These are phyloP conservation scores for Bufo bufo DNA, from an alignment of 2,113 vertebrate genomes.

Conservation along the genomic window DNA sequence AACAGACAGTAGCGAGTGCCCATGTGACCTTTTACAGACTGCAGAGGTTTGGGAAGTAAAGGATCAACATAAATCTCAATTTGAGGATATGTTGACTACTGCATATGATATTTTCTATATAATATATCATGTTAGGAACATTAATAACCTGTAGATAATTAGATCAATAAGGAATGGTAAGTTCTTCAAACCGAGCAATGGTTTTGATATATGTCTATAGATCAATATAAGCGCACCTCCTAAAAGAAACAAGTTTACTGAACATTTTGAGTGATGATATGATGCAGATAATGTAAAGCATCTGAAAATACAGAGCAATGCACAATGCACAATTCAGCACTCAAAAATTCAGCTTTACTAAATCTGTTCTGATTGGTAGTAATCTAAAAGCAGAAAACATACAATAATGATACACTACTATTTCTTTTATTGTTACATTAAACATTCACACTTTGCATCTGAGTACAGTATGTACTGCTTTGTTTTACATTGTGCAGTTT, in stretches of 20 bases:
- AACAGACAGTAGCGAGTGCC: not conserved
- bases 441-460: not conserved
- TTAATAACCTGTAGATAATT: not conserved
- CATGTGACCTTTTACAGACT: not conserved
- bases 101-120: not conserved
- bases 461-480: no score
- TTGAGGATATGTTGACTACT: not conserved
- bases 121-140: not conserved
- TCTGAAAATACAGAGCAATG: no score
- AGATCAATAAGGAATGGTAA: not conserved
- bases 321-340: not conserved
- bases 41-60: constrained; percentile 7
- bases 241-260: not conserved
- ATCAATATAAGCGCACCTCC: not conserved
- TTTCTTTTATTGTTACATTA: not conserved
- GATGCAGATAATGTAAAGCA: not conserved
- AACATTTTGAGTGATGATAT: not conserved
- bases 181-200: not conserved
- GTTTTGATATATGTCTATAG: not conserved
- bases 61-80: constrained; percentile 9
- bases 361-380: not conserved
- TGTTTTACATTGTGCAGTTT: not conserved
- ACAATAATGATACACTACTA: not conserved
- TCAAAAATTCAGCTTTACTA: not conserved
- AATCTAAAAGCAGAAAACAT: not conserved